Percentiles rank a stretch among this genome's conserved stretches.
phyloP scores from a whole-genome alignment of 1,140 invertebrate species.

The Orchestia grillus region DNA sequence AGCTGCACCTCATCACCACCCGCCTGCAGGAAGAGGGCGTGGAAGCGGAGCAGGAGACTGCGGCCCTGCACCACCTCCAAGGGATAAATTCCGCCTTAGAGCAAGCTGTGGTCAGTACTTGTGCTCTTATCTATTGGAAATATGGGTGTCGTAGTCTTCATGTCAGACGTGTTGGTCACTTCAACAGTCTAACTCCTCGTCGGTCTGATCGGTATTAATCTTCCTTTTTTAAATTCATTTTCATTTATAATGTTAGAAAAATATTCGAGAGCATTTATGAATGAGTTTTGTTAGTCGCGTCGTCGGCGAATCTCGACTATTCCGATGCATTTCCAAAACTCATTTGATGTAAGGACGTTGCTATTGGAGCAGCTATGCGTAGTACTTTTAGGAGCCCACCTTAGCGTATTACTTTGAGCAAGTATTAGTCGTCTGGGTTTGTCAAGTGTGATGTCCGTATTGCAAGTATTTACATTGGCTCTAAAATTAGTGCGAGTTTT shows the following conservation, averaged over 20 bases:
- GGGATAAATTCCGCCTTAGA: background rate
- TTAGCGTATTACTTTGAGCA: too few species aligned
- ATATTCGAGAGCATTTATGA: background rate
- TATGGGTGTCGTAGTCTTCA: background rate
- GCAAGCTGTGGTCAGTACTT: constrained; percentile 10
- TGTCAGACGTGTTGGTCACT: background rate
- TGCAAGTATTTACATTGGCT: background rate
- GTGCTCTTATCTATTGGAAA: background rate
- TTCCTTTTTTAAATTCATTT: background rate
- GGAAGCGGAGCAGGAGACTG: background rate
- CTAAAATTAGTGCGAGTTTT: background rate
- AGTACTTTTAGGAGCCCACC: too few species aligned
- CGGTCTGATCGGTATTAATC: background rate
- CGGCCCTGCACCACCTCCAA: background rate
- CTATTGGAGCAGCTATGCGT: too few species aligned
- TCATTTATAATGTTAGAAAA: background rate
- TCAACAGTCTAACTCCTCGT: background rate
- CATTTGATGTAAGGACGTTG: too few species aligned
- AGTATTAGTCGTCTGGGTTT: background rate
- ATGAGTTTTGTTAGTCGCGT: too few species aligned
- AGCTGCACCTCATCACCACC: background rate
- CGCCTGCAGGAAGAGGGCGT: constrained; percentile 13
- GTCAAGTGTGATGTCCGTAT: background rate
- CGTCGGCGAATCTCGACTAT: too few species aligned
- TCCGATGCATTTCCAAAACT: too few species aligned